Evolutionary conservation across 2,113 vertebrate genomes (phyloP).

Genomic region (Kryptolebias marmoratus): DNA sequence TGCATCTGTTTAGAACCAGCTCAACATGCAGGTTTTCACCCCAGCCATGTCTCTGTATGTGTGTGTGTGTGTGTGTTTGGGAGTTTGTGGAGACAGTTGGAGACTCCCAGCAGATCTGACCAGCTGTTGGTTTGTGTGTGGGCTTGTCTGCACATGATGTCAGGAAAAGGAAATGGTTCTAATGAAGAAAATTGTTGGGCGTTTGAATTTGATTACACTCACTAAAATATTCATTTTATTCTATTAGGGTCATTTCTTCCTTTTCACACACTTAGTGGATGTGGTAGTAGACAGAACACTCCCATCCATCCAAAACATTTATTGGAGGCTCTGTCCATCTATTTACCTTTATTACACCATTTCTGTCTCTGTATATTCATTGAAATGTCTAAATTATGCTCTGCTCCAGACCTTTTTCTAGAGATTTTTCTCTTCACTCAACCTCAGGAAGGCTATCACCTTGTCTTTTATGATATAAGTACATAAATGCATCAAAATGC

Average conservation of each 20-base stretch:
- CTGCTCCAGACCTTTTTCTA: neutral
- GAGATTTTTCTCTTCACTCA: neutral
- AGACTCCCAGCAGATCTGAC: neutral
- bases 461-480: neutral
- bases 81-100: neutral
- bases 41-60: neutral
- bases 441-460: neutral
- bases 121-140: constrained; percentile 4
- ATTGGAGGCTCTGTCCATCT: neutral
- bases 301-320: neutral
- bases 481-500: neutral
- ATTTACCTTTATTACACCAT: neutral
- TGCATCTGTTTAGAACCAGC: neutral
- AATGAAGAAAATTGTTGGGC: constrained; percentile 39
- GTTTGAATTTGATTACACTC: constrained; percentile 53
- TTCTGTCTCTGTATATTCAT: constrained; percentile 1
- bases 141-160: constrained; percentile 3
- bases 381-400: neutral
- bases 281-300: constrained; percentile 29
- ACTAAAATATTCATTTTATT: constrained; percentile 22
- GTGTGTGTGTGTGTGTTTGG: neutral
- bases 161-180: constrained; percentile 15
- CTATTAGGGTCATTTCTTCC: constrained; percentile 43
- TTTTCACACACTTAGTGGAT: constrained; percentile 12
- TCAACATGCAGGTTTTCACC: neutral